phyloP scores from a whole-genome alignment of 2,113 vertebrate genomes.

The Salvelinus sp. region DNA sequence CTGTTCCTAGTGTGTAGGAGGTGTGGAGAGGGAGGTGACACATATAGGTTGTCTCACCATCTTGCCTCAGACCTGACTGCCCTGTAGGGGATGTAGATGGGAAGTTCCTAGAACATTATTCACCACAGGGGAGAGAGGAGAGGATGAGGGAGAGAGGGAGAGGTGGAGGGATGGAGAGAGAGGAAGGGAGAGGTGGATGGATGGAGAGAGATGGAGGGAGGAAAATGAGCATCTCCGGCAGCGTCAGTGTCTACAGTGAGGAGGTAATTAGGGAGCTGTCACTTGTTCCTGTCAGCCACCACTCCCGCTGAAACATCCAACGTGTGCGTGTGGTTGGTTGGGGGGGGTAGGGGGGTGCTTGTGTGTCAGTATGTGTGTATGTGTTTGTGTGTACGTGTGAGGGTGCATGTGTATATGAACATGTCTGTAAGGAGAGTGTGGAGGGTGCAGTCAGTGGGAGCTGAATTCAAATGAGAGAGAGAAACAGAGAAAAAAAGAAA shows the following conservation, averaged over 20 bases:
- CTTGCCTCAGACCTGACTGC: conserved; percentile 38
- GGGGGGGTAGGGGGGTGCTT: conserved; percentile 9
- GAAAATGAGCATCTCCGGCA: conserved; percentile 95
- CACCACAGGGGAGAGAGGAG: conserved; percentile 68
- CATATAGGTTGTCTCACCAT: conserved; percentile 46
- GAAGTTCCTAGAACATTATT: conserved; percentile 75
- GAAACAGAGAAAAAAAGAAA: conserved; percentile 59
- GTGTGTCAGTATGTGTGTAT: neutral
- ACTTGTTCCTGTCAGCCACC: conserved; percentile 97
- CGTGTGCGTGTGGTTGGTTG: conserved; percentile 27
- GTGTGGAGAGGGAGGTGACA: conserved; percentile 47
- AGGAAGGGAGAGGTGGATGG: neutral
- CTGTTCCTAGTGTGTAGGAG: conserved; percentile 9
- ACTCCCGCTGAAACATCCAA: conserved; percentile 86
- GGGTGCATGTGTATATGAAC: conserved; percentile 50
- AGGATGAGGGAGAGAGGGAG: conserved; percentile 57
- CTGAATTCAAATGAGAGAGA: conserved; percentile 75
- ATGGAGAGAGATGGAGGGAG: conserved; percentile 67
- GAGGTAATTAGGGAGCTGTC: conserved; percentile 99
- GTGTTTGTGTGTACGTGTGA: conserved; percentile 13
- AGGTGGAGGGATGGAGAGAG: conserved; percentile 44
- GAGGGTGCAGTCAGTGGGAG: conserved; percentile 61
- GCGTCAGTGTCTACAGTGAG: conserved; percentile 95
- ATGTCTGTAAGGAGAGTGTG: conserved; percentile 48
- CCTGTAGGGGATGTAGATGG: conserved; percentile 70